These are phyloP conservation scores for Dasyornis broadbenti DNA, from an alignment of 2,113 vertebrate genomes.

Conservation along the genomic window DNA sequence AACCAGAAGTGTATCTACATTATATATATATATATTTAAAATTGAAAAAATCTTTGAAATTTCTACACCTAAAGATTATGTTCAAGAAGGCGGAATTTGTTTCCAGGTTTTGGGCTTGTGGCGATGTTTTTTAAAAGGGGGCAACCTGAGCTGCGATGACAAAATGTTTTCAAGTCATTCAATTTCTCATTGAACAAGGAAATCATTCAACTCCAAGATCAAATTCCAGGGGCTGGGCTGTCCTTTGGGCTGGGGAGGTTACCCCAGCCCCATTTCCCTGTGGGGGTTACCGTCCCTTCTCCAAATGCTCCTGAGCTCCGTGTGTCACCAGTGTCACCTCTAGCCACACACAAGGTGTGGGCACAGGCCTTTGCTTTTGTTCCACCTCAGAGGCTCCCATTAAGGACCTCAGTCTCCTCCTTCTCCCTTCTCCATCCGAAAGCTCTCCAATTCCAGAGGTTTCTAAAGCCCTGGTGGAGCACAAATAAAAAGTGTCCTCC, in stretches of 20 bases:
- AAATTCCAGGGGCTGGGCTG: not conserved
- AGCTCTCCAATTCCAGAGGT: not conserved
- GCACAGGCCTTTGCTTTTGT: not conserved
- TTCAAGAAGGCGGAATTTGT: not conserved
- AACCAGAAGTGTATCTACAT: not conserved
- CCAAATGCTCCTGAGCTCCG: not conserved
- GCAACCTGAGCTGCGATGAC: not conserved
- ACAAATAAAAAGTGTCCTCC: not conserved
- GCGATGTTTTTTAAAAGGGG: not conserved
- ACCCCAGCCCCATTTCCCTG: not conserved
- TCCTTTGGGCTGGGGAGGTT: not conserved
- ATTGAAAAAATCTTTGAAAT: not conserved
- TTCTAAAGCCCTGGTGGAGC: not conserved
- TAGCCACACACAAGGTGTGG: not conserved
- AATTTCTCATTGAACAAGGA: not conserved
- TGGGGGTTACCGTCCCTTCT: not conserved
- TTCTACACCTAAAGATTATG: not conserved
- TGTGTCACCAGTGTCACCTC: not conserved
- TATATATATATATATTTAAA: not conserved
- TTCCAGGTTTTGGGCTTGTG: not conserved
- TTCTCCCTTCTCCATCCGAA: not conserved
- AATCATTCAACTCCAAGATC: not conserved
- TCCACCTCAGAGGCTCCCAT: not conserved
- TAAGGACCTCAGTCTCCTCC: not conserved
- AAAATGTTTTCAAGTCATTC: not conserved